Percentiles rank a stretch among this genome's conserved stretches.
Evolutionary conservation across 2,113 vertebrate species (phyloP).

Genomic region (Lanius ludovicianus): DNA sequence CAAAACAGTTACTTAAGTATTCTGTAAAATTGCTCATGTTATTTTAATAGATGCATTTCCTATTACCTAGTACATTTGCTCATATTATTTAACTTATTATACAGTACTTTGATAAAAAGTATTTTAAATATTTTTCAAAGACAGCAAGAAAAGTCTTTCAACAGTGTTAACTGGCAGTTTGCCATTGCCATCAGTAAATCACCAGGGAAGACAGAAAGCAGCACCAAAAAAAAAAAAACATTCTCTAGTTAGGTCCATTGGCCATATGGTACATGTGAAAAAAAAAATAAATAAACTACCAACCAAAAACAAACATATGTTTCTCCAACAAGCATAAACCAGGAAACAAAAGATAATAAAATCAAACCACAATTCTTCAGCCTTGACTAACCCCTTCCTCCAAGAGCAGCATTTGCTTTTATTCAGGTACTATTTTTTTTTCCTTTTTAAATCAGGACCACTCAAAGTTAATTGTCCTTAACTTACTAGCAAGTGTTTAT

Average conservation of each 20-base stretch:
- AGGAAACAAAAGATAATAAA: neutral
- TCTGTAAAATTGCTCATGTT: neutral
- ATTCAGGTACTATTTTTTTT: neutral
- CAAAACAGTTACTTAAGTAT: neutral
- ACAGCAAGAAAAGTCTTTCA: neutral
- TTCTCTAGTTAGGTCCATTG: neutral
- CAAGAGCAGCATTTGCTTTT: neutral
- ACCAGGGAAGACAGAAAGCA: conserved; percentile 19
- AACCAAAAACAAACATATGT: neutral
- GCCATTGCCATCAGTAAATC: conserved; percentile 13
- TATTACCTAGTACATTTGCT: neutral
- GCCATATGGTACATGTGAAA: neutral
- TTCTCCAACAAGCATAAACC: neutral
- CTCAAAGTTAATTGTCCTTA: neutral
- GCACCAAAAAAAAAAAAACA: conserved; percentile 33
- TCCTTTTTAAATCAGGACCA: neutral
- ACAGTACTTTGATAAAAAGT: neutral
- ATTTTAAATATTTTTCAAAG: neutral
- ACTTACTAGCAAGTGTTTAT: neutral
- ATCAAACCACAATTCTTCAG: neutral
- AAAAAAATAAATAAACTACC: neutral
- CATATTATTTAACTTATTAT: neutral
- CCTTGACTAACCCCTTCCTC: neutral
- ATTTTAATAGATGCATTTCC: neutral
- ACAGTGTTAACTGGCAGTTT: neutral